Percentiles rank a stretch among this genome's conserved stretches.
Conservation (phyloP, 2,113 vertebrate genomes). For the Cebus imitator region DNA sequence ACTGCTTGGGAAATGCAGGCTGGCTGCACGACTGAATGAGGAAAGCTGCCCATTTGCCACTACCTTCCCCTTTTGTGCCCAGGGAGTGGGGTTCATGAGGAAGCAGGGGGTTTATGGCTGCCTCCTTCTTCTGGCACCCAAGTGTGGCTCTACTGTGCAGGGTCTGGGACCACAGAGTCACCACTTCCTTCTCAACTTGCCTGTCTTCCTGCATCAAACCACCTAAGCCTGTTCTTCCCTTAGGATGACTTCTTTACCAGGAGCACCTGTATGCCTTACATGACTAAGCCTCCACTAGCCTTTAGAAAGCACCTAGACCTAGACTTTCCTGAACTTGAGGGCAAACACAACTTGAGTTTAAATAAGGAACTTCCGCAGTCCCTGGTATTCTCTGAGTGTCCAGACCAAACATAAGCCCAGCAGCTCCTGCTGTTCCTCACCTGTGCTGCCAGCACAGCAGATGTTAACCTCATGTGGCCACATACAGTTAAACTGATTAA, state of each 20-base stretch:
- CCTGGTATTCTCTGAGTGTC: neutral
- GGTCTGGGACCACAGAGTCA: neutral
- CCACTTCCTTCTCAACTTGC: neutral
- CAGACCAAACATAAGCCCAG: neutral
- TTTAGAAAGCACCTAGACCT: neutral
- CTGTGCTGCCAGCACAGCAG: neutral
- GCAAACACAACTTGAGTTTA: neutral
- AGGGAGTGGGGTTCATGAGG: neutral
- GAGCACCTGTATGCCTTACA: neutral
- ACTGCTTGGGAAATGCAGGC: neutral
- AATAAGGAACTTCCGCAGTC: neutral
- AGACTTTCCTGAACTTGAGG: neutral
- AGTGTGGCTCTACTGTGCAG: neutral
- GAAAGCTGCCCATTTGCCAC: neutral
- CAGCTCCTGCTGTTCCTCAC: neutral
- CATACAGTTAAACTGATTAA: conserved; percentile 18
- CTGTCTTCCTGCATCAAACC: neutral
- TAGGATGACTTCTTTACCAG: neutral
- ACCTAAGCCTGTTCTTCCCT: neutral
- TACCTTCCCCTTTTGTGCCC: neutral
- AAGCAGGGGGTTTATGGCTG: neutral
- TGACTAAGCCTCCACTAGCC: neutral
- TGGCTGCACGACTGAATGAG: too few species aligned
- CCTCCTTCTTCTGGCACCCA: neutral
- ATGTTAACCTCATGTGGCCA: neutral